Conservation (phyloP, 2,888 invertebrate species). For the Dryobotodes eremita region DNA sequence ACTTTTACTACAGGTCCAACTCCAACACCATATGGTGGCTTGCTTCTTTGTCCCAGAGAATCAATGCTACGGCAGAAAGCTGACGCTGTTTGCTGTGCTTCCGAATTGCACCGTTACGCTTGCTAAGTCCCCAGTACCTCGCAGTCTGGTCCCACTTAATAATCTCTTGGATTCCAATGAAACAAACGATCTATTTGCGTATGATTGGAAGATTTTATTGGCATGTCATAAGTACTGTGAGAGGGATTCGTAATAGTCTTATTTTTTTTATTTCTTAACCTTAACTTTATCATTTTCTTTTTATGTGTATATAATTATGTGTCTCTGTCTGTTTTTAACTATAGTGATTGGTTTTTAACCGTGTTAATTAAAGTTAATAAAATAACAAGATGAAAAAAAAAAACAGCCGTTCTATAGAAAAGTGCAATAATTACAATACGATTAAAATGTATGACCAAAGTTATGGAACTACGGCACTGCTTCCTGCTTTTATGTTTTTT, state of each 20-base stretch:
- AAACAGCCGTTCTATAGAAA: neutral
- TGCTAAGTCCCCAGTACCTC: neutral
- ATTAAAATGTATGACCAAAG: neutral
- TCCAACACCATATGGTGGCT: neutral
- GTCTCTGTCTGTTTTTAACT: neutral
- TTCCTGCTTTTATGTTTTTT: neutral
- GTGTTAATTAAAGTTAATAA: neutral
- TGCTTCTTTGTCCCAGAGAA: neutral
- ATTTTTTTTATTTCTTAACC: neutral
- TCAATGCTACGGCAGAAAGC: neutral
- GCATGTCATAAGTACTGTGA: neutral
- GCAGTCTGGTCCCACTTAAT: neutral
- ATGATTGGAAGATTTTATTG: neutral
- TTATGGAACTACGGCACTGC: neutral
- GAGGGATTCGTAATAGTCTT: neutral
- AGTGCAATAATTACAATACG: neutral
- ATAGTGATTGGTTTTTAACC: neutral
- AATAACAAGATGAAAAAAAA: neutral
- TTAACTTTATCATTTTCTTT: neutral
- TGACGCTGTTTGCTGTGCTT: neutral
- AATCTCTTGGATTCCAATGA: neutral
- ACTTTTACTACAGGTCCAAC: neutral
- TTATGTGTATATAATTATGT: too few species aligned
- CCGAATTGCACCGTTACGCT: neutral
- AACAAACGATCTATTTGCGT: neutral